Percentiles rank a stretch among this genome's conserved stretches.
Evolutionary conservation across 2,888 invertebrate genomes (phyloP).

Genomic region (Pyrocoelia pectoralis): DNA sequence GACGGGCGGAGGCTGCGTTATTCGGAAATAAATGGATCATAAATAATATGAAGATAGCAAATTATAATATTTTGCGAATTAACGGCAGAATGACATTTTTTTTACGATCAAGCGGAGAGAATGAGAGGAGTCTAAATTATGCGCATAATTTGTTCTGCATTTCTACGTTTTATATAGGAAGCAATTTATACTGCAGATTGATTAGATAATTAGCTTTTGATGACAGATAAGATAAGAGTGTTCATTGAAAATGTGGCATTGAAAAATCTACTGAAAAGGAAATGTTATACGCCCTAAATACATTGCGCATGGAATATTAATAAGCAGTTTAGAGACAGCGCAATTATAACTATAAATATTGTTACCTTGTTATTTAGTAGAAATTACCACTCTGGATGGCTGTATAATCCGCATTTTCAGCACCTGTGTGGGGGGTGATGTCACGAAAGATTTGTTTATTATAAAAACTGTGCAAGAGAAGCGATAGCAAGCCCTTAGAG

Average conservation of each 20-base stretch:
- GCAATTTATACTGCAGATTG: constrained; percentile 33
- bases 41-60: constrained; percentile 5
- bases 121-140: constrained; percentile 26
- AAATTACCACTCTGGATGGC: too few relatives aligned
- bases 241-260: neutral
- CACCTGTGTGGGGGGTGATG: too few relatives aligned
- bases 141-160: constrained; percentile 35
- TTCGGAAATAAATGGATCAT: neutral
- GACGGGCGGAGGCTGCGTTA: neutral
- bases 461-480: too few relatives aligned
- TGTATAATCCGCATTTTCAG: too few relatives aligned
- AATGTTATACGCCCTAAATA: neutral
- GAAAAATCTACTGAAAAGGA: too few relatives aligned
- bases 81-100: constrained; percentile 19
- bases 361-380: too few relatives aligned
- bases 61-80: constrained; percentile 1
- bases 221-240: constrained; percentile 18
- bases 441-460: too few relatives aligned
- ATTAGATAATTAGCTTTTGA: constrained; percentile 32
- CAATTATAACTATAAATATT: too few relatives aligned
- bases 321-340: too few relatives aligned
- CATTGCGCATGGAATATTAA: too few relatives aligned
- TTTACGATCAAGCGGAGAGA: constrained; percentile 4
- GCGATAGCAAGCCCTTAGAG: too few relatives aligned
- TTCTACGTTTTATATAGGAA: constrained; percentile 26